Evolutionary conservation across 23 tunicate species (phyloP), one percentile per base, ranked within the genome.

Genomic region (Trididemnum nubilum): DNA sequence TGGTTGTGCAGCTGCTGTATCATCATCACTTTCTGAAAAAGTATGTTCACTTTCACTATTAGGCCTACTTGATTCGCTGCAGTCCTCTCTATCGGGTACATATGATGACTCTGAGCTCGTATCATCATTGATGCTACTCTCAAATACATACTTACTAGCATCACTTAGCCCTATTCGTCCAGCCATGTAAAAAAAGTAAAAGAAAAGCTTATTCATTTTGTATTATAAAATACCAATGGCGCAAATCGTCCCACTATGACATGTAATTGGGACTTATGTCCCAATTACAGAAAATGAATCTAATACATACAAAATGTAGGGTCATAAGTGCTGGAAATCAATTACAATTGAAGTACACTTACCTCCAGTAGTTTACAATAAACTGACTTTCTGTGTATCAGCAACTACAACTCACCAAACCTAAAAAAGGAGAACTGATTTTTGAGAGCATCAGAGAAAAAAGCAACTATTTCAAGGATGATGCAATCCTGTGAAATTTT

Each of bases 171-270:
- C 38, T 67, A 67, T 31, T 67, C 38, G 12, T 67, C 33, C 33
- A 67, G 74, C 74, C 74, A 67, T 67, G 38, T 67, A 67, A 67
- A n/a, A n/a, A 67, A 67, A 9, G 74, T 24, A 67, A 30, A 67
- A 67, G 22, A 67, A 67, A 33, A 30, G 7, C 38, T 67, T 67
- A 67, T n/a, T 67, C 37, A 67, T 32, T 67, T 67, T 67, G 74
- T 33, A 67, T n/a, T 38, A 32, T 67, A 67, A 67, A 67, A 67
- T 67, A 67, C 74, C 74, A 67, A 67, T 67, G 74, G 74, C 38
- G 33, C 74, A 30, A 30, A 33, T 33, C 38, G 74, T 67, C 38
- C 74, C 74, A 67, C 38, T 33, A 67, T 67, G 22, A 67, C 31
- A 32, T 67, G 33, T 38, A 37, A 67, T 30, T 67, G 74, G 74